Conservation (phyloP, 1,140 invertebrate genomes). For the Camponotus floridanus region DNA sequence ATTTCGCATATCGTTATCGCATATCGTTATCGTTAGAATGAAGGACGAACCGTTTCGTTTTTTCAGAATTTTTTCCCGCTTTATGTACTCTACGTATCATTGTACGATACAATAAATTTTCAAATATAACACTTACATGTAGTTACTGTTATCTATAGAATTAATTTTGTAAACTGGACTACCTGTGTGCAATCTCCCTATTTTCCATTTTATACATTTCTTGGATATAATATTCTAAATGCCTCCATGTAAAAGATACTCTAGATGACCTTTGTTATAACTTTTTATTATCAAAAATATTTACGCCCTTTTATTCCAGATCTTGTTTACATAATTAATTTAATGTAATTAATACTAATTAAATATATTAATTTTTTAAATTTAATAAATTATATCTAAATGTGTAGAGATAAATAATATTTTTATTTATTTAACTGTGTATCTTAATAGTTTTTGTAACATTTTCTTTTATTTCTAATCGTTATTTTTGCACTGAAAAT, state of each 20-base stretch:
- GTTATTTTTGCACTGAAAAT: background rate
- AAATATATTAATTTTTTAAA: background rate
- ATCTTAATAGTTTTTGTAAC: background rate
- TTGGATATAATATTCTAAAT: background rate
- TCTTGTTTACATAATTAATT: background rate
- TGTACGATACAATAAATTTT: slow-evolving; percentile 59
- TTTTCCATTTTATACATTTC: slow-evolving; percentile 44
- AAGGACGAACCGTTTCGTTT: background rate
- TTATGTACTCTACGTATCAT: slow-evolving; percentile 32
- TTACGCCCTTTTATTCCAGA: background rate
- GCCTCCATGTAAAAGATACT: background rate
- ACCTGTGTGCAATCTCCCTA: slow-evolving; percentile 4
- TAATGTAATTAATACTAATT: background rate
- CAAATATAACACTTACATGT: slow-evolving; percentile 27
- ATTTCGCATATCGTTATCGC: background rate
- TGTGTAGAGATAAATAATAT: background rate
- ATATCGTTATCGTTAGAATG: slow-evolving; percentile 26
- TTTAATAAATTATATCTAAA: background rate
- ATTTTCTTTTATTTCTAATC: background rate
- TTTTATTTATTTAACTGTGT: background rate
- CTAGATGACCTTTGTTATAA: background rate
- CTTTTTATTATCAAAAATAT: slow-evolving; percentile 33
- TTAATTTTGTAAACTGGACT: slow-evolving; percentile 59
- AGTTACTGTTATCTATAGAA: slow-evolving; percentile 29
- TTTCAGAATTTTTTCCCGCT: slow-evolving; percentile 42